Evolutionary conservation across 64 coral and sea anemone genomes (phyloP).

Genomic region (Acropora yongei): DNA sequence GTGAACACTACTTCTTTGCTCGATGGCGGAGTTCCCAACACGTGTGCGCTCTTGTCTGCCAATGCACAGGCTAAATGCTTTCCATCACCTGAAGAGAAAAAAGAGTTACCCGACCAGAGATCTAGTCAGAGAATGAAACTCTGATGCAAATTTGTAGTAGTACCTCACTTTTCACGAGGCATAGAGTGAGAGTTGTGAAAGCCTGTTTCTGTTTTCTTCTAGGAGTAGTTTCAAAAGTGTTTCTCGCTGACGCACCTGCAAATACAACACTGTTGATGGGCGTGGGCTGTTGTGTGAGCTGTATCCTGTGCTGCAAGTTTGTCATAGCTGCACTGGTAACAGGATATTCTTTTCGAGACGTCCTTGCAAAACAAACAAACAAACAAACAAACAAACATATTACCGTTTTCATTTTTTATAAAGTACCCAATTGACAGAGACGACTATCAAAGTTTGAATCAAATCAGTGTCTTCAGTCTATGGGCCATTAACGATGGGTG

Average conservation of each 20-base stretch:
- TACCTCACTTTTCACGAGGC: no score
- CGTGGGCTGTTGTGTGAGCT: slow-evolving; percentile 68
- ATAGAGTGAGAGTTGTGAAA: no score
- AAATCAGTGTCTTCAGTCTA: no score
- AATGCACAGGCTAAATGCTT: slow-evolving; percentile 86
- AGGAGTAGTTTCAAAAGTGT: background rate
- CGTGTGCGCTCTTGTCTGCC: slow-evolving; percentile 86
- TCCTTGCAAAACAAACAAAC: background rate
- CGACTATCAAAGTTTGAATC: background rate
- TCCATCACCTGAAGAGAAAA: slow-evolving; percentile 48
- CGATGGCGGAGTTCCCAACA: slow-evolving; percentile 63
- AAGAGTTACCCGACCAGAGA: background rate
- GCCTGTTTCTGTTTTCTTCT: no score
- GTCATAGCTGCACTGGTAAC: slow-evolving; percentile 73
- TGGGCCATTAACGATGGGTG: background rate
- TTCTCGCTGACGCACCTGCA: slow-evolving; percentile 53
- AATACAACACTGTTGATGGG: slow-evolving; percentile 79
- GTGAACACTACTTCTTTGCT: slow-evolving; percentile 65
- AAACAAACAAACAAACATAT: background rate
- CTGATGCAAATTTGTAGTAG: no score
- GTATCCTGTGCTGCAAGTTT: slow-evolving; percentile 57
- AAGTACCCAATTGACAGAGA: background rate
- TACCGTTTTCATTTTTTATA: no score
- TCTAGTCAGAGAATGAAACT: no score
- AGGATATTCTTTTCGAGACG: slow-evolving; percentile 60